Conservation (phyloP, 2,113 vertebrate genomes). For the Indicator indicator region DNA sequence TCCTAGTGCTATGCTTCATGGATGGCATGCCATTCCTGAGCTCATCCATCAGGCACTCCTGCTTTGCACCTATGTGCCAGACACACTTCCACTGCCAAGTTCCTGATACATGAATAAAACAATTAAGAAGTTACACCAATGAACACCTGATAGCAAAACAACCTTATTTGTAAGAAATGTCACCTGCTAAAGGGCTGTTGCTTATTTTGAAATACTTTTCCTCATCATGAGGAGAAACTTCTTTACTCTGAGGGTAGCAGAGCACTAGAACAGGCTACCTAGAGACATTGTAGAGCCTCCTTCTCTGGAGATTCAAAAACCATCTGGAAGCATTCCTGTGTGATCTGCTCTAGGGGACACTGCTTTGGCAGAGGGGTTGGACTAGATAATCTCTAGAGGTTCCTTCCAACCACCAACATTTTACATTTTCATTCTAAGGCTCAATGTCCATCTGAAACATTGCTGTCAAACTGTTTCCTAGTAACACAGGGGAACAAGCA, state of each 20-base stretch:
- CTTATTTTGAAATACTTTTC: not conserved
- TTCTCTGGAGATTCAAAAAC: too few species aligned
- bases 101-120: not conserved
- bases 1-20: not conserved
- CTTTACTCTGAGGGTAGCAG: too few species aligned
- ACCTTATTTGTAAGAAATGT: not conserved
- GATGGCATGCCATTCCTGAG: not conserved
- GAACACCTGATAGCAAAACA: not conserved
- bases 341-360: too few species aligned
- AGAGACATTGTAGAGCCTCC: too few species aligned
- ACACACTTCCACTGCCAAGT: not conserved
- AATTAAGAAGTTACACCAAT: not conserved
- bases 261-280: too few species aligned
- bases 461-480: not conserved
- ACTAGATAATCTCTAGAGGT: too few species aligned
- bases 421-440: not conserved
- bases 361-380: too few species aligned
- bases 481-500: not conserved
- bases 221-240: too few species aligned
- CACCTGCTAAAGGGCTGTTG: not conserved
- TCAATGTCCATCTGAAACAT: not conserved
- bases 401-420: too few species aligned
- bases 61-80: not conserved
- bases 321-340: too few species aligned
- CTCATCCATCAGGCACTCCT: not conserved